phyloP scores from a whole-genome alignment of 2,113 vertebrate species.

The Aptenodytes patagonicus region DNA sequence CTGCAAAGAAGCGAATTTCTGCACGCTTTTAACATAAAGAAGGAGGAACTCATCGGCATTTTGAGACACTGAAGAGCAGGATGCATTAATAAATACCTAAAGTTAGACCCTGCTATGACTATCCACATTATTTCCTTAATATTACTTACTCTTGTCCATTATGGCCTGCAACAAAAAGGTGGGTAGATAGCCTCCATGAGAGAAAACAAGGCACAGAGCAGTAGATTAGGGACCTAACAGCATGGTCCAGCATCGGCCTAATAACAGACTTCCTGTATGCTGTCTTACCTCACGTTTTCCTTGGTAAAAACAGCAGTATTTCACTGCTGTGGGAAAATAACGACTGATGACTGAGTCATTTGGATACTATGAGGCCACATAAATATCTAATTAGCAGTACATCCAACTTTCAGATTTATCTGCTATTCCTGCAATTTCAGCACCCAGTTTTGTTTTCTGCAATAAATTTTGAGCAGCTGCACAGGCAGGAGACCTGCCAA shows the following conservation, averaged over 20 bases:
- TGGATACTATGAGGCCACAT: background rate
- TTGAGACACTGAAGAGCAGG: background rate
- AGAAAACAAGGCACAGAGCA: background rate
- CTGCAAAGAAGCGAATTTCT: background rate
- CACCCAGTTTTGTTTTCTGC: background rate
- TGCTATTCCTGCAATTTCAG: background rate
- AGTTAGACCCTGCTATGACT: background rate
- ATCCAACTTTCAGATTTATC: background rate
- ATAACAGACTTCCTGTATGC: background rate
- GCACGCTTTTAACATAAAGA: background rate
- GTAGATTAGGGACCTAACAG: background rate
- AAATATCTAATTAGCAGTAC: background rate
- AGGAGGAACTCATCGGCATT: background rate
- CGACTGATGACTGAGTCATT: background rate
- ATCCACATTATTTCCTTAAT: background rate
- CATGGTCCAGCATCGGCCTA: accelerated
- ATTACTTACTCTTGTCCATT: background rate
- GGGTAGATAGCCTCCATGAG: background rate
- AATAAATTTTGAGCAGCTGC: background rate
- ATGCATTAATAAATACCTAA: background rate
- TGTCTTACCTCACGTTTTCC: background rate
- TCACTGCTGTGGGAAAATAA: background rate
- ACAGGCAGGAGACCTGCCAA: background rate
- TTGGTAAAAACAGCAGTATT: background rate
- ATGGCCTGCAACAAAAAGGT: background rate